Evolutionary conservation across 2,113 vertebrate species (phyloP), one percentile per base, ranked within the genome.

Genomic region (Oostethus manadensis): DNA sequence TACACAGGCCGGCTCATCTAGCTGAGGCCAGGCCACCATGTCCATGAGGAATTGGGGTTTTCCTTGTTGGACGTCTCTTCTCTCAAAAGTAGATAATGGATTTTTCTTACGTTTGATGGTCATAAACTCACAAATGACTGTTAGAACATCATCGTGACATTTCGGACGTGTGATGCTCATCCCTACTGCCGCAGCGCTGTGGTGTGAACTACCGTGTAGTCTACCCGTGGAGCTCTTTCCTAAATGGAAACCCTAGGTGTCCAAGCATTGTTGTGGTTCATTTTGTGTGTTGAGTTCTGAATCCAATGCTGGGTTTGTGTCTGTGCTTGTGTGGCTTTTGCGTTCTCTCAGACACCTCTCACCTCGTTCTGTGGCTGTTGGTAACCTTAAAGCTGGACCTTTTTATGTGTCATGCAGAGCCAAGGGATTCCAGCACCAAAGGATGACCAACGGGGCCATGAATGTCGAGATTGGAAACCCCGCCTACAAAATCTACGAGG

Each of bases 381-480:
- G 1, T 1, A 17, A 3, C 40, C n/a, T 55, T 18, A 54, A 20
- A 55, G 38, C 26, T 21, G 18, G 16, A 13, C 9, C 35, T 5
- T 53, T n/a, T 23, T 54, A n/a, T 21, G 40, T 54, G 49, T 59
- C 49, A 17, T 62, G 20, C 22, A 98, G 96, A 16, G 94, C 96
- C 50, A 99, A 98, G 87, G 94, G 94, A 65, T 98, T 98, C 90
- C 95, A 98, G 86, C 94, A 97, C 84, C 96, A 98, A 84, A 84
- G 96, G 63, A 97, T 99, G 96, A 96, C 93, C 0, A 99, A 98
- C 0, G 96, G 96, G 2, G 93, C 94, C 79, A 96, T 98, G 94
- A 98, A 98, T 0, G 95, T 99, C 44, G 96, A 99, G 85, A 99
- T 99, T 0, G 96, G 96, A 48, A 99, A 98, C 69, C 96, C 96